Conservation (phyloP, 2,113 vertebrate genomes). For the Cricetomys ansorgei region DNA sequence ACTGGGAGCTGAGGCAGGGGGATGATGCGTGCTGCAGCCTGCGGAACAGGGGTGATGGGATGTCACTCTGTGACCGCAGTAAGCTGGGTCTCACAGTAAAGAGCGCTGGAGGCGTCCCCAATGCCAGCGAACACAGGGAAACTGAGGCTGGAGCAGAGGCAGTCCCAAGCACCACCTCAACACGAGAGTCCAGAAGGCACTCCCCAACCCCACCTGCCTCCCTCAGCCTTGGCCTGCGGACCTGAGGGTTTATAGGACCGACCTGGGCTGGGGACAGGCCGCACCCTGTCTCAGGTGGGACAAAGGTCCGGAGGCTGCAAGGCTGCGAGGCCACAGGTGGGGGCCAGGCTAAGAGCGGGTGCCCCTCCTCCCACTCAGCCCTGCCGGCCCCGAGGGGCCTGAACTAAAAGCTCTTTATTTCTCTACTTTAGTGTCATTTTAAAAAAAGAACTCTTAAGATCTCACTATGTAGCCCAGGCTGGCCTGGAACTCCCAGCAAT, state of each 20-base stretch:
- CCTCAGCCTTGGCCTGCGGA: not conserved
- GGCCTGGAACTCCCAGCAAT: not conserved
- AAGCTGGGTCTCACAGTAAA: not conserved
- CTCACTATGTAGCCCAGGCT: not conserved
- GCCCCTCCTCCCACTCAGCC: too few species aligned
- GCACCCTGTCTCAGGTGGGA: not conserved
- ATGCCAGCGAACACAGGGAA: not conserved
- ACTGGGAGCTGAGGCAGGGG: not conserved
- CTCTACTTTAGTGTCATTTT: not conserved
- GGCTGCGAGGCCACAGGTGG: too few species aligned
- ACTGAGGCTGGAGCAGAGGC: not conserved
- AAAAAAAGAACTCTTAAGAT: not conserved
- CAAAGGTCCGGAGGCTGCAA: conserved; percentile 5
- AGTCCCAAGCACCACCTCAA: rapidly evolving
- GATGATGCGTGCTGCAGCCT: too few species aligned
- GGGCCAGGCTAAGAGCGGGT: too few species aligned
- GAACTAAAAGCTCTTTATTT: not conserved
- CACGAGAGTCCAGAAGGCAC: not conserved
- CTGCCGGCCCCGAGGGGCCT: too few species aligned
- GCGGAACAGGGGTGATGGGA: not conserved
- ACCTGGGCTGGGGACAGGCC: not conserved
- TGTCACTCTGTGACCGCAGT: not conserved
- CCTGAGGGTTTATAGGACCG: conserved; percentile 2
- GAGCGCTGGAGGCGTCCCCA: not conserved
- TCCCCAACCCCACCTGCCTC: too few species aligned